Conservation (phyloP, 2,113 vertebrate genomes). For the Rattus norvegicus region GRCr8 NC_086025.1:44546001-44546500, state of each 20-base stretch:
- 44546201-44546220: neutral
- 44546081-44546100: conserved; percentile 10
- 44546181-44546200: neutral
- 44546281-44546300: neutral
- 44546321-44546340: neutral
- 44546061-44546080: neutral
- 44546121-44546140: neutral
- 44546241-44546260: conserved; percentile 14
- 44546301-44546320: conserved; percentile 12
- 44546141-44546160: neutral
- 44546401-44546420: neutral
- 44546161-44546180: conserved; percentile 4
- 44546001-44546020: conserved; percentile 9
- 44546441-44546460: neutral
- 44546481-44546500: neutral
- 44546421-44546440: neutral
- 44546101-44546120: neutral
- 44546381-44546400: neutral
- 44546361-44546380: neutral
- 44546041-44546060: neutral
- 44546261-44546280: neutral
- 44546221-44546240: conserved; percentile 33
- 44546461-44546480: neutral
- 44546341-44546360: neutral
- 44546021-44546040: conserved; percentile 16